phyloP scores from a whole-genome alignment of 2,113 vertebrate genomes.

The Cyanoderma ruficeps region DNA sequence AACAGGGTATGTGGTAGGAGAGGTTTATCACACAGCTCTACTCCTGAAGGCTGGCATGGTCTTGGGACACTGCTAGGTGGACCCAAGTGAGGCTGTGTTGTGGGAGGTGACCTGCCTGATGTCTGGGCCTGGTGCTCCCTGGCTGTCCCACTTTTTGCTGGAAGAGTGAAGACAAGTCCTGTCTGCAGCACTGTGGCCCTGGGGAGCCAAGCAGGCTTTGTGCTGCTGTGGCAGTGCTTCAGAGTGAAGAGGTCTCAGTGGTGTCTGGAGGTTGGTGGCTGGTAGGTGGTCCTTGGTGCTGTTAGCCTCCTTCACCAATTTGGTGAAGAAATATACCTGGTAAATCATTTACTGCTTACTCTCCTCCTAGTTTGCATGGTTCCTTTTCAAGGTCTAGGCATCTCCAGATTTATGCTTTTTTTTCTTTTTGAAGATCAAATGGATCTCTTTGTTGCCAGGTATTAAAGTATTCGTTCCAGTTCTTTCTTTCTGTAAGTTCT shows the following conservation, averaged over 20 bases:
- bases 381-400: neutral
- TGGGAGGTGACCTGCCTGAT: neutral
- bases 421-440: too few relatives aligned
- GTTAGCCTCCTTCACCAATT: neutral
- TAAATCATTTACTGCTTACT: neutral
- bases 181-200: neutral
- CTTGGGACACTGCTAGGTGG: accelerated
- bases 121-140: neutral
- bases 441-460: neutral
- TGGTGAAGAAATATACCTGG: neutral
- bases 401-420: neutral
- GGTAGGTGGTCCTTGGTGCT: neutral
- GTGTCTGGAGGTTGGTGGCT: neutral
- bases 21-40: accelerated
- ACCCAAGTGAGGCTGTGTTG: neutral
- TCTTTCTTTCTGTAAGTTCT: neutral
- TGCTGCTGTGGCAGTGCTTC: neutral
- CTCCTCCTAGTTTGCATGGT: neutral
- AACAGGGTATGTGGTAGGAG: accelerated
- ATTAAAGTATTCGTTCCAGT: neutral
- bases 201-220: neutral
- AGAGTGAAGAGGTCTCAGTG: neutral
- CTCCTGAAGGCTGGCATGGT: accelerated
- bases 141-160: neutral
- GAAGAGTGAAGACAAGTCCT: neutral